Evolutionary conservation across 2,888 invertebrate species (phyloP).

Genomic region (Vanessa cardui): DNA sequence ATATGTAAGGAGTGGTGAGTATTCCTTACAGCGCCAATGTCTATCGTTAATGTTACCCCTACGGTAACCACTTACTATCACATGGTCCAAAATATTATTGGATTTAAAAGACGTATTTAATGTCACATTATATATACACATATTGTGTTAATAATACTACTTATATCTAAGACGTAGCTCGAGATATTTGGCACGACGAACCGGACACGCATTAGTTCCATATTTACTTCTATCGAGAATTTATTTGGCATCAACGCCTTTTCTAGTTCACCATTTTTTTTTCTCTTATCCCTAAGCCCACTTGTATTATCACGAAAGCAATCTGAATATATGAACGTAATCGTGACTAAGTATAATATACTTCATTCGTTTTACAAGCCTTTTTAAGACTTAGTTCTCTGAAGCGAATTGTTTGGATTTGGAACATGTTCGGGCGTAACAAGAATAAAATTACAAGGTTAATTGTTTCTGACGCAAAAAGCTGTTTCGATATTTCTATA

Average conservation of each 20-base stretch:
- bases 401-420: no score
- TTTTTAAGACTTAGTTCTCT: no score
- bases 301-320: not conserved
- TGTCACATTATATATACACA: not conserved
- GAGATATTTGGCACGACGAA: constrained; percentile 16
- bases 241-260: constrained; percentile 23
- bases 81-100: no score
- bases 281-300: constrained; percentile 3
- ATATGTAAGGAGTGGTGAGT: no score
- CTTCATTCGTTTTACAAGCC: not conserved
- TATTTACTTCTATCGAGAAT: constrained; percentile 26
- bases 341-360: not conserved
- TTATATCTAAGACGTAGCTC: not conserved
- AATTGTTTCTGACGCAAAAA: no score
- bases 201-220: constrained; percentile 27
- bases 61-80: no score
- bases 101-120: not conserved
- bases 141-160: not conserved
- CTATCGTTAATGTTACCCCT: no score
- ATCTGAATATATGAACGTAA: not conserved
- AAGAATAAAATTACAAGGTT: no score
- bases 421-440: no score
- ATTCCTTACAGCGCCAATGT: no score
- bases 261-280: constrained; percentile 15
- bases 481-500: no score